A percentile compares a stretch with the other conserved stretches of the same genome.
phyloP scores from a whole-genome alignment of 2,113 vertebrate genomes.

The Cephalopholis sonnerati region DNA sequence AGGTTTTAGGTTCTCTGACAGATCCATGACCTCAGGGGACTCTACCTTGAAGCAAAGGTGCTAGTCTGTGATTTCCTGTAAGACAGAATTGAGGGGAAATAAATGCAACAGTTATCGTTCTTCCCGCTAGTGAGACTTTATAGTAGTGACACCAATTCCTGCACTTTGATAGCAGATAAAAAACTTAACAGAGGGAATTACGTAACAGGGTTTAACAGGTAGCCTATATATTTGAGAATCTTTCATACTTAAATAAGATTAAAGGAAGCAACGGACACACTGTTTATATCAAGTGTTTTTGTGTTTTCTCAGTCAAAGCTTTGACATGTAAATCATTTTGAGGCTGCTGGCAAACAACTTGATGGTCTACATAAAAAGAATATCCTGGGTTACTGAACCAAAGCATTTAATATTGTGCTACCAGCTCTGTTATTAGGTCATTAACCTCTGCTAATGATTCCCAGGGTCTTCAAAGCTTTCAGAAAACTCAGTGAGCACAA shows the following conservation, averaged over 20 bases:
- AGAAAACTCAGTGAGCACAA: conserved; percentile 22
- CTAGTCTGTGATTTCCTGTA: conserved; percentile 9
- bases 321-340: not conserved
- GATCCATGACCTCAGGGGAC: not conserved
- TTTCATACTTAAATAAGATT: no score
- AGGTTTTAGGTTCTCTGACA: not conserved
- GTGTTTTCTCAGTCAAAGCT: not conserved
- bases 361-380: conserved; percentile 9
- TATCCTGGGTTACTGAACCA: not conserved
- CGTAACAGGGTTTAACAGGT: not conserved
- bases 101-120: accelerated
- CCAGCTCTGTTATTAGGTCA: conserved; percentile 31
- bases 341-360: not conserved
- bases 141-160: conserved; percentile 6
- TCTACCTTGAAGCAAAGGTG: not conserved
- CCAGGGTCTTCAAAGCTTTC: conserved; percentile 3
- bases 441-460: conserved; percentile 55
- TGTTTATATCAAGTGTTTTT: no score
- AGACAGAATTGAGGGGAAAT: conserved; percentile 1
- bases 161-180: conserved; percentile 3
- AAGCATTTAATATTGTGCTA: conserved; percentile 18
- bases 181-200: not conserved
- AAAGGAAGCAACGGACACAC: no score
- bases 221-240: no score
- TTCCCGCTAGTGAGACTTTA: conserved; percentile 29